Percentiles rank a stretch among this genome's conserved stretches.
Conservation (phyloP, 1,140 invertebrate genomes). For the Planococcus citri region DNA sequence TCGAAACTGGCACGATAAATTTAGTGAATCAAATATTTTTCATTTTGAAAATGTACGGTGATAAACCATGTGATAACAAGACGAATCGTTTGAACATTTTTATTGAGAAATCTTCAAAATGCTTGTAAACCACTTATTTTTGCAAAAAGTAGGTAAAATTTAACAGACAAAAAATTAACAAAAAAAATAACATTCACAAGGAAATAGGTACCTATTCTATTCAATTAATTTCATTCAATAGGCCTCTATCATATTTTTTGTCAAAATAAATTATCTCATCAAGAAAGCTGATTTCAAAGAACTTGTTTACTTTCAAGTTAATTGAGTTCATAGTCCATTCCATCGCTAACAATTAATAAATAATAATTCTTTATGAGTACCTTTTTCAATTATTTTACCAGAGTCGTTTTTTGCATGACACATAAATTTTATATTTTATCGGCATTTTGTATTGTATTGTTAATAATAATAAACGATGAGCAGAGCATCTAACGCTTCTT, state of each 20-base stretch:
- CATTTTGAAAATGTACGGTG: not conserved
- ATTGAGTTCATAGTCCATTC: slow-evolving; percentile 55
- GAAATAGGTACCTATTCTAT: too few relatives aligned
- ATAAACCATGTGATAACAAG: too few relatives aligned
- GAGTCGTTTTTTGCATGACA: slow-evolving; percentile 61
- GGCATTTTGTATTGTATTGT: slow-evolving; percentile 68
- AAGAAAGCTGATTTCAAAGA: not conserved
- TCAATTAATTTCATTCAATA: too few relatives aligned
- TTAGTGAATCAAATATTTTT: not conserved
- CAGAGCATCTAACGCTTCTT: slow-evolving; percentile 50
- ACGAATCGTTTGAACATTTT: too few relatives aligned
- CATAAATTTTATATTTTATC: slow-evolving; percentile 78
- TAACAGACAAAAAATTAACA: too few relatives aligned
- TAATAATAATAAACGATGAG: slow-evolving; percentile 67
- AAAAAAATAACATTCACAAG: too few relatives aligned
- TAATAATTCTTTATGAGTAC: slow-evolving; percentile 62
- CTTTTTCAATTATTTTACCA: slow-evolving; percentile 63
- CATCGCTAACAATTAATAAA: too few relatives aligned
- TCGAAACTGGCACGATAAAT: not conserved
- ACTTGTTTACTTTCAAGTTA: slow-evolving; percentile 21
- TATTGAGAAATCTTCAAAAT: too few relatives aligned
- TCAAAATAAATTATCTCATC: too few relatives aligned
- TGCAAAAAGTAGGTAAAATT: too few relatives aligned
- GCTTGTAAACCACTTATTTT: not conserved
- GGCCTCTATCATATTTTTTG: too few relatives aligned